These are phyloP conservation scores for Poecilia picta DNA, from an alignment of 2,797 vertebrate genomes.

Conservation along the genomic window DNA sequence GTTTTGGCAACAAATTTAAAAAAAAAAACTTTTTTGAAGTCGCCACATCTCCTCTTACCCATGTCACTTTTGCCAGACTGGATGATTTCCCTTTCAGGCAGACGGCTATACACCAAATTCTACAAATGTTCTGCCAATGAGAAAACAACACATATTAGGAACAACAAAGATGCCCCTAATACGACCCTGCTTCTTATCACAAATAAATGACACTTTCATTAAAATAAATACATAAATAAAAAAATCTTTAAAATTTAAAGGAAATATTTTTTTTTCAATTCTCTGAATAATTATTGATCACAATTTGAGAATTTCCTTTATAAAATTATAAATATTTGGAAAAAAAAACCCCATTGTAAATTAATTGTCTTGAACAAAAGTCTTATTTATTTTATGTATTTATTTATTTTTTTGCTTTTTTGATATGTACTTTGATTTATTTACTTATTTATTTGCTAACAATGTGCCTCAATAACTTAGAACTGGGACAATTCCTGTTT, in stretches of 20 bases:
- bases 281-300: background rate
- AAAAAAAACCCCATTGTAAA: background rate
- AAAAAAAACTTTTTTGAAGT: slow-evolving; percentile 58
- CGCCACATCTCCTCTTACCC: slow-evolving; percentile 56
- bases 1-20: slow-evolving; percentile 68
- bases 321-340: background rate
- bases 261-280: background rate
- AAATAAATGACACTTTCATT: background rate
- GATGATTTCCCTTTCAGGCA: slow-evolving; percentile 50
- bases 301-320: background rate
- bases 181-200: background rate
- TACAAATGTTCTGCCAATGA: slow-evolving; percentile 23
- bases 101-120: slow-evolving; percentile 24
- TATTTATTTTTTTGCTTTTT: background rate
- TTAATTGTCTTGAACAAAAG: background rate
- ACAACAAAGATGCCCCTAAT: background rate
- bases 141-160: background rate
- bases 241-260: background rate
- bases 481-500: background rate
- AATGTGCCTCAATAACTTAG: background rate
- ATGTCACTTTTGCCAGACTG: slow-evolving; percentile 36
- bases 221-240: background rate
- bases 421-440: background rate
- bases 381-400: background rate
- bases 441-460: background rate